phyloP scores from a whole-genome alignment of 1,140 invertebrate species.

The Bombyx mori region ASM3026992v2 NC_085128.1:4438001-4438500 shows the following conservation, averaged over 20 bases:
- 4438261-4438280: too few relatives aligned
- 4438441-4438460: too few relatives aligned
- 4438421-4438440: too few relatives aligned
- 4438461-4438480: too few relatives aligned
- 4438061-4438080: not conserved
- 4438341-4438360: too few relatives aligned
- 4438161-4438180: conserved; percentile 43
- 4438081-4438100: not conserved
- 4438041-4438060: too few relatives aligned
- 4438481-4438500: too few relatives aligned
- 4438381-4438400: too few relatives aligned
- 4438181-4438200: conserved; percentile 45
- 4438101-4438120: conserved; percentile 54
- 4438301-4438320: not conserved
- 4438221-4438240: conserved; percentile 57
- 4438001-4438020: not conserved
- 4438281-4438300: not conserved
- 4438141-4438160: conserved; percentile 82
- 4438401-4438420: too few relatives aligned
- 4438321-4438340: too few relatives aligned
- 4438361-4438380: too few relatives aligned
- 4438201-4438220: conserved; percentile 34
- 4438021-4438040: not conserved
- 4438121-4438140: conserved; percentile 84
- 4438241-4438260: conserved; percentile 39